Evolutionary conservation across 1,140 invertebrate species (phyloP).

Genomic region (Caerostris extrusa): DNA sequence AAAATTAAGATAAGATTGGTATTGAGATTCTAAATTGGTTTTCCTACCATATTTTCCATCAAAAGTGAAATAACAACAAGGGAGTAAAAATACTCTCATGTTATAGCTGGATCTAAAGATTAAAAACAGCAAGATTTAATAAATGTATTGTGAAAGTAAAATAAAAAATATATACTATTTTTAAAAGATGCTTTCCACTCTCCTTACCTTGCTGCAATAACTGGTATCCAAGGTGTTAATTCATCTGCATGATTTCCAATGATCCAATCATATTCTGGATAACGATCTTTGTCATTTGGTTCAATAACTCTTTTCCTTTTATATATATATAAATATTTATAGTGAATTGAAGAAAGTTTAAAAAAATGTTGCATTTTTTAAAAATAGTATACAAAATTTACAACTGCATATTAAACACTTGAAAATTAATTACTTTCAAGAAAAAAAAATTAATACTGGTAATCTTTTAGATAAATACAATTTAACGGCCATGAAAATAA

Average conservation of each 20-base stretch:
- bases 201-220: constrained; percentile 88
- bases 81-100: constrained; percentile 92
- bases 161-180: too few species aligned
- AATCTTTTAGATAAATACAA: too few species aligned
- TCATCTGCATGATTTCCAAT: constrained; percentile 99
- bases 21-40: constrained; percentile 84
- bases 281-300: constrained; percentile 87
- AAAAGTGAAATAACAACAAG: constrained; percentile 97
- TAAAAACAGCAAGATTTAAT: background rate
- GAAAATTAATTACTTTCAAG: too few species aligned
- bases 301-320: constrained; percentile 85
- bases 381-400: too few species aligned
- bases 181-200: background rate
- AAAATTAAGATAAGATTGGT: constrained; percentile 92
- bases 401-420: background rate
- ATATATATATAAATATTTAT: background rate
- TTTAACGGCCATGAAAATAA: too few species aligned
- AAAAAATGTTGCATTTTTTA: constrained; percentile 40
- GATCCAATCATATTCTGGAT: constrained; percentile 91
- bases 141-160: background rate
- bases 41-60: constrained; percentile 90
- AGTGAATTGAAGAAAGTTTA: background rate
- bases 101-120: constrained; percentile 82
- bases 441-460: too few species aligned
- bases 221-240: constrained; percentile 97